Evolutionary conservation across 1,140 invertebrate species (phyloP).

Genomic region (Samia ricini): DNA sequence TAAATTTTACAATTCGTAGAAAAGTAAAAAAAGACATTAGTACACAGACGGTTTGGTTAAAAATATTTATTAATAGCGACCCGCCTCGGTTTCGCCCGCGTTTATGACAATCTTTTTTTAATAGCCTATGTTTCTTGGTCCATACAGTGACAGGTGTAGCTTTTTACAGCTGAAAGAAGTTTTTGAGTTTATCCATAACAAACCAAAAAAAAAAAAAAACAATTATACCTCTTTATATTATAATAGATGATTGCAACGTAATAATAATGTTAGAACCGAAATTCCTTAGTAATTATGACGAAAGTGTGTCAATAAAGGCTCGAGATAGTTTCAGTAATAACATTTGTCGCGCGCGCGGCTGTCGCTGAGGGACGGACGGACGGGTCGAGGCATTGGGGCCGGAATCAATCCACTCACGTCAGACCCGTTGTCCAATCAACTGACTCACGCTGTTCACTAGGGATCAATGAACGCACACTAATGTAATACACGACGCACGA

Average conservation of each 20-base stretch:
- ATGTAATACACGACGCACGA: constrained; percentile 15
- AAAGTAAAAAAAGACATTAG: not conserved
- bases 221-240: too few relatives aligned
- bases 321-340: constrained; percentile 63
- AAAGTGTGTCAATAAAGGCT: constrained; percentile 50
- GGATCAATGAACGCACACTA: constrained; percentile 45
- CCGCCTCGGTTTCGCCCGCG: too few relatives aligned
- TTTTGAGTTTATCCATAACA: too few relatives aligned
- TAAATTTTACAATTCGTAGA: not conserved
- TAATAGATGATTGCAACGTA: not conserved
- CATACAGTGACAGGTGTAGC: too few relatives aligned
- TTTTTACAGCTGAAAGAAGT: too few relatives aligned
- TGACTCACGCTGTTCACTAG: constrained; percentile 62
- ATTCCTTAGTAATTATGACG: constrained; percentile 20
- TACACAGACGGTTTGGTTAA: not conserved
- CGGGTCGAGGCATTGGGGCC: constrained; percentile 20
- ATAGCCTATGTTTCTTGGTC: too few relatives aligned
- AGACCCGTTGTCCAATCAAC: constrained; percentile 69
- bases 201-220: too few relatives aligned
- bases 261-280: not conserved
- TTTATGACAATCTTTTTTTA: too few relatives aligned
- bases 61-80: not conserved
- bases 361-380: constrained; percentile 23
- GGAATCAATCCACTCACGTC: constrained; percentile 70
- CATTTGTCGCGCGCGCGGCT: constrained; percentile 60